These are phyloP conservation scores for Crocidura indochinensis DNA, from an alignment of 2,797 vertebrate species.

Conservation along the genomic window DNA sequence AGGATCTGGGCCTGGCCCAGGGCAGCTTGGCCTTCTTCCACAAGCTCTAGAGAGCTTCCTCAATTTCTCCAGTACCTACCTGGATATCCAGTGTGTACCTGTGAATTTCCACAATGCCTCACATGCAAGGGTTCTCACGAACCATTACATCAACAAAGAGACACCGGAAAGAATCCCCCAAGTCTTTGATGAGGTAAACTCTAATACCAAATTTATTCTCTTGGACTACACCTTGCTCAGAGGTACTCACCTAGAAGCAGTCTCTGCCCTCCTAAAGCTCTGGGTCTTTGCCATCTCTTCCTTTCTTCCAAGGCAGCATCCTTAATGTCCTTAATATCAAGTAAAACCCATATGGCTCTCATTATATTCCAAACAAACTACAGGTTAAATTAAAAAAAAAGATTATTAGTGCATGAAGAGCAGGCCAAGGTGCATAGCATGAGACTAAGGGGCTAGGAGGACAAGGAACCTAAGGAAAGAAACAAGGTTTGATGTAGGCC, in stretches of 20 bases:
- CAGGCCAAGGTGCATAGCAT: too few species aligned
- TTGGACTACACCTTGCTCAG: conserved; percentile 94
- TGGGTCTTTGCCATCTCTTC: not conserved
- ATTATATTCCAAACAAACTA: too few species aligned
- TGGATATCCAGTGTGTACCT: conserved; percentile 92
- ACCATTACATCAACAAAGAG: conserved; percentile 91
- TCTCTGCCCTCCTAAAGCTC: not conserved
- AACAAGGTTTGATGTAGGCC: too few species aligned
- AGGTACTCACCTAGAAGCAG: conserved; percentile 88
- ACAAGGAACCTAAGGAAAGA: too few species aligned
- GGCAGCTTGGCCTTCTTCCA: conserved; percentile 92
- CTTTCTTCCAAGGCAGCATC: too few species aligned
- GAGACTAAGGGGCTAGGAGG: too few species aligned
- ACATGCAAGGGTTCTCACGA: conserved; percentile 89
- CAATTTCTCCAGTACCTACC: conserved; percentile 92
- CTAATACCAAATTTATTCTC: conserved; percentile 91
- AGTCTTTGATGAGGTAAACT: conserved; percentile 91
- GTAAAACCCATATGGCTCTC: too few species aligned
- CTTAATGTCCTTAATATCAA: too few species aligned
- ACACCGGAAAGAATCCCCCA: conserved; percentile 91
- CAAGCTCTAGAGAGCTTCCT: conserved; percentile 90
- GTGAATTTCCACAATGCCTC: conserved; percentile 91
- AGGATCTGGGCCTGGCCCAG: conserved; percentile 90
- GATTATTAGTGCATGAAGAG: too few species aligned
- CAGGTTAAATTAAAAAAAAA: too few species aligned